phyloP scores from a whole-genome alignment of 2,888 invertebrate genomes.

The Galerucella pusilla region DNA sequence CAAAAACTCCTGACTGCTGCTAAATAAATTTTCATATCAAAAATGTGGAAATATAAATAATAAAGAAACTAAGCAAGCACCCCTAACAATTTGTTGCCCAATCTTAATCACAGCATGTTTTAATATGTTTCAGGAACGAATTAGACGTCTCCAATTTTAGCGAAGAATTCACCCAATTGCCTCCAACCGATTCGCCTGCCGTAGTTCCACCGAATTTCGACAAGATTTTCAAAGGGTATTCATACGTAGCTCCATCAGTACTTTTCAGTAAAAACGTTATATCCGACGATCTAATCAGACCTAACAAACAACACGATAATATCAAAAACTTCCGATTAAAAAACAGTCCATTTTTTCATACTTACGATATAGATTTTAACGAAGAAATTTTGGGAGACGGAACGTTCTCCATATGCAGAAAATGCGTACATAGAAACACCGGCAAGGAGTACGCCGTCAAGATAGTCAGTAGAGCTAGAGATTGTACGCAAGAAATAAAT shows the following conservation, averaged over 20 bases:
- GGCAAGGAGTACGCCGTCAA: constrained; percentile 88
- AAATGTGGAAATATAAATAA: no score
- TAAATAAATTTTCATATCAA: no score
- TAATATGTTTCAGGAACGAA: constrained; percentile 70
- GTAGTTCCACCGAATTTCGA: constrained; percentile 87
- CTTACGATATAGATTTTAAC: constrained; percentile 80
- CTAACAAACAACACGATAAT: constrained; percentile 66
- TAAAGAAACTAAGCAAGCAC: no score
- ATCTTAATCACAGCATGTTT: not conserved
- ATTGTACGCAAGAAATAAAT: constrained; percentile 80
- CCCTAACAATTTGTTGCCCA: no score
- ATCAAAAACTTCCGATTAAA: constrained; percentile 52
- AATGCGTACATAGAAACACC: constrained; percentile 75
- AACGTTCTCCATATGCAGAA: constrained; percentile 87
- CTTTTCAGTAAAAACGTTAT: constrained; percentile 84
- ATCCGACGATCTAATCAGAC: constrained; percentile 77
- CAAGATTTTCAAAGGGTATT: constrained; percentile 92
- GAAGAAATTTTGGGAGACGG: constrained; percentile 86
- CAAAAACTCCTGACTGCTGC: no score
- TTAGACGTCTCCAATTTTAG: constrained; percentile 97
- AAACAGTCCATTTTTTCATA: constrained; percentile 87
- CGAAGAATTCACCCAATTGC: constrained; percentile 94
- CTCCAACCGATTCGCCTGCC: constrained; percentile 91
- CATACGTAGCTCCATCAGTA: constrained; percentile 94
- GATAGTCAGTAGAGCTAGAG: constrained; percentile 77